These are phyloP conservation scores for Philopotamus ludificatus DNA, from an alignment of 1,140 invertebrate species.

Conservation along the genomic window DNA sequence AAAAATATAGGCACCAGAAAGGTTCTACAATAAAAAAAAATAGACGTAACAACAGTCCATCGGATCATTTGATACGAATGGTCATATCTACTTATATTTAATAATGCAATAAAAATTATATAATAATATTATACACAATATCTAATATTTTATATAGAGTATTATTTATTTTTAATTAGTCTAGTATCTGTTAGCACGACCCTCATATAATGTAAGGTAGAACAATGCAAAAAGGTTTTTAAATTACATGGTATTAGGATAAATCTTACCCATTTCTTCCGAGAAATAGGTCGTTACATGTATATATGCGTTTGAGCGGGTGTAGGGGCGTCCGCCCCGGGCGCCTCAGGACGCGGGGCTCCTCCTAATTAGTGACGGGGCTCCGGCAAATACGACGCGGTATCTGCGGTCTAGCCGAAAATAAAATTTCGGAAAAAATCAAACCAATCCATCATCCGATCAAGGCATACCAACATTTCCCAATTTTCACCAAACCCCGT, in stretches of 20 bases:
- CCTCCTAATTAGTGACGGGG: neutral
- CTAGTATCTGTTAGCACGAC: too few relatives aligned
- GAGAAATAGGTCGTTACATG: constrained; percentile 22
- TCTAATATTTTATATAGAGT: too few relatives aligned
- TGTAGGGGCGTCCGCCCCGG: neutral
- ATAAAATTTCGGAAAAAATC: too few relatives aligned
- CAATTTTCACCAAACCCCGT: neutral
- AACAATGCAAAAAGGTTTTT: neutral
- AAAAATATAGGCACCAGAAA: constrained; percentile 1
- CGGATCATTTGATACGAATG: too few relatives aligned
- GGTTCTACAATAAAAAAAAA: neutral
- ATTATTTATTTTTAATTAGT: too few relatives aligned
- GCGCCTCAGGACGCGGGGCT: neutral
- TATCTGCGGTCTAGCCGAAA: too few relatives aligned
- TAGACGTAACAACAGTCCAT: neutral
- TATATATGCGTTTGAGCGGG: constrained; percentile 1
- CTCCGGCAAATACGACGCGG: neutral
- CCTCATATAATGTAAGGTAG: neutral
- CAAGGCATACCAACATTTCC: too few relatives aligned
- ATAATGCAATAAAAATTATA: too few relatives aligned
- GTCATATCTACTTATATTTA: too few relatives aligned
- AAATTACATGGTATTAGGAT: constrained; percentile 27
- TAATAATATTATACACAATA: too few relatives aligned
- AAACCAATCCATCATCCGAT: too few relatives aligned
- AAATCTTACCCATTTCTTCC: constrained; percentile 21